A percentile compares a stretch with the other conserved stretches of the same genome.
These are phyloP conservation scores for Morbakka virulenta DNA, from an alignment of 30 jellyfish, hydroid and myxozoan species.

Conservation along the genomic window DNA sequence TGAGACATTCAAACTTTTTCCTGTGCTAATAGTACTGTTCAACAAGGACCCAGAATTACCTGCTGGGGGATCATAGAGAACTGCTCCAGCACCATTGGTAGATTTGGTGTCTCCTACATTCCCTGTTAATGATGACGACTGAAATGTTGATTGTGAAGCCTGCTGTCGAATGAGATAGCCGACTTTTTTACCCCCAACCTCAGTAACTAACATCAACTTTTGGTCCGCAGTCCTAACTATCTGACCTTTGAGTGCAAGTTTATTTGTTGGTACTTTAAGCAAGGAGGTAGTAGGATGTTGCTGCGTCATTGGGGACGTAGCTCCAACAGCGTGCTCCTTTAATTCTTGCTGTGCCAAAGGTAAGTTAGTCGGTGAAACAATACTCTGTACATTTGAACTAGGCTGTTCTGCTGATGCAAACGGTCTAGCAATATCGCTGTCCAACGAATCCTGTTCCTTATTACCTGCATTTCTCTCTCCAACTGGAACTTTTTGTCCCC, in stretches of 20 bases:
- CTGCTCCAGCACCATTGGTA: too few species aligned
- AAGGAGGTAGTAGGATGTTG: not conserved
- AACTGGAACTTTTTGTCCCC: slow-evolving; percentile 31
- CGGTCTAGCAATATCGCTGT: not conserved
- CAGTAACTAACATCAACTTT: slow-evolving; percentile 94
- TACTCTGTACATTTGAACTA: not conserved
- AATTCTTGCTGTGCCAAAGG: not conserved
- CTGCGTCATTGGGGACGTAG: not conserved
- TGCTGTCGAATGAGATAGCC: slow-evolving; percentile 82
- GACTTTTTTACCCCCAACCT: slow-evolving; percentile 90
- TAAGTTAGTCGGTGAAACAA: too few species aligned
- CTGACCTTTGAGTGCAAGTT: slow-evolving; percentile 68
- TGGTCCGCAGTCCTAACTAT: slow-evolving; percentile 89
- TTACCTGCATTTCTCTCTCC: not conserved
- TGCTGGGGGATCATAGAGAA: too few species aligned
- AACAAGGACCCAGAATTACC: too few species aligned
- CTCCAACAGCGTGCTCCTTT: not conserved
- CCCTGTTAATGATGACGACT: not conserved
- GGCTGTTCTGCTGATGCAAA: not conserved
- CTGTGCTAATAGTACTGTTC: too few species aligned
- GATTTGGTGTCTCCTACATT: too few species aligned
- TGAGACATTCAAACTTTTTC: too few species aligned
- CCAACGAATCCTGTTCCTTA: not conserved
- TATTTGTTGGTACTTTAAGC: not conserved
- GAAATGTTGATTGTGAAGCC: not conserved